Evolutionary conservation across 2,113 vertebrate species (phyloP).

Genomic region (Cavia aperea): DNA sequence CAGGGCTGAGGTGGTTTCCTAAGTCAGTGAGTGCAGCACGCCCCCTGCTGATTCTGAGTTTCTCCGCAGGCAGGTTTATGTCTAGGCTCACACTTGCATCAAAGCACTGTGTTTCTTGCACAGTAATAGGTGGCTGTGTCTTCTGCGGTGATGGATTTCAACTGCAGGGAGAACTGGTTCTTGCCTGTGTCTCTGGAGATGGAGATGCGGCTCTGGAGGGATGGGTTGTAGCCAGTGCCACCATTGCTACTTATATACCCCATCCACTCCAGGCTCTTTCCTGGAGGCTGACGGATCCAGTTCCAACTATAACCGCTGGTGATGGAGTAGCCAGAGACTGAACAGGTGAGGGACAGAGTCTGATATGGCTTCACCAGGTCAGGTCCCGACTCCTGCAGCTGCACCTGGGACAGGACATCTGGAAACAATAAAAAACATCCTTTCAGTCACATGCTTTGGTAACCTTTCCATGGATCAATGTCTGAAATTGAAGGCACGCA

Average conservation of each 20-base stretch:
- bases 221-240: not conserved
- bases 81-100: not conserved
- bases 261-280: not conserved
- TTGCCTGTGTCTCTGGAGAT: not conserved
- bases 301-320: too few relatives aligned
- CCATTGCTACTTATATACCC: rapidly evolving
- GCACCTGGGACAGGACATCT: too few relatives aligned
- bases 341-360: too few relatives aligned
- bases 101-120: not conserved
- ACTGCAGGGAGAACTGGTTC: not conserved
- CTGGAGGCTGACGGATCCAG: not conserved
- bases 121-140: not conserved
- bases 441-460: too few relatives aligned
- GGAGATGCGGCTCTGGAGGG: not conserved
- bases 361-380: too few relatives aligned
- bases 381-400: too few relatives aligned
- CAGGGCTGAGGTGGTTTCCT: too few relatives aligned
- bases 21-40: rapidly evolving
- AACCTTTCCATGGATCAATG: too few relatives aligned
- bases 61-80: not conserved
- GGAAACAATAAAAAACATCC: too few relatives aligned
- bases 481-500: too few relatives aligned
- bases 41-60: not conserved
- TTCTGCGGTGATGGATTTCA: not conserved
- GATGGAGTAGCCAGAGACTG: too few relatives aligned